A percentile compares a stretch with the other conserved stretches of the same genome.
Conservation (phyloP, 2,113 vertebrate species). For the Anoplopoma fimbria region DNA sequence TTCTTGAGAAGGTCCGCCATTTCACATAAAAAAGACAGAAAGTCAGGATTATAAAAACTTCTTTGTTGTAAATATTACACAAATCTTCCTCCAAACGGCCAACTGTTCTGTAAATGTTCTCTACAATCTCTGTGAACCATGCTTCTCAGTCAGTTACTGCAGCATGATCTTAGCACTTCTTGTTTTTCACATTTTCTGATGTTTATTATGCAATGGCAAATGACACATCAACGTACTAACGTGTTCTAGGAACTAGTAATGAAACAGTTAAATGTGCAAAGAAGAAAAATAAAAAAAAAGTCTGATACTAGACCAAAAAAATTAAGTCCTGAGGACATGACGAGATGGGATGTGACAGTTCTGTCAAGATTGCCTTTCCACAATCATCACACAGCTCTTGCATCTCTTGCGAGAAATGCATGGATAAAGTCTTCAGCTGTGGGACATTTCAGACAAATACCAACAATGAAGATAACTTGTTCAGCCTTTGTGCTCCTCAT, state of each 20-base stretch:
- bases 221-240: neutral
- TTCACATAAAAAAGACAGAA: neutral
- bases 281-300: neutral
- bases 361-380: neutral
- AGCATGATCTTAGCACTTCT: neutral
- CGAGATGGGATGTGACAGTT: neutral
- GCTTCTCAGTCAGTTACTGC: neutral
- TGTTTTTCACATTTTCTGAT: neutral
- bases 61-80: conserved; percentile 7
- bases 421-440: neutral
- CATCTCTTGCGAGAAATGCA: conserved; percentile 4
- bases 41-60: conserved; percentile 21
- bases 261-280: neutral
- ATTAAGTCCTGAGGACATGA: neutral
- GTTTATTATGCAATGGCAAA: conserved; percentile 19
- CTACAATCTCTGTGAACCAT: neutral
- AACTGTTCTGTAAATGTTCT: neutral
- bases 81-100: neutral
- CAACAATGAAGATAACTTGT: conserved; percentile 30
- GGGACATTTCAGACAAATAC: neutral
- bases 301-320: neutral
- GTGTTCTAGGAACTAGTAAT: neutral
- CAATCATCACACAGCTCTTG: conserved; percentile 1
- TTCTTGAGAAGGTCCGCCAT: neutral
- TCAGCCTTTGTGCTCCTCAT: conserved; percentile 50